Base-by-base conservation (phyloP, 1,140 invertebrate genomes). In the Drosophila neocordata region DNA sequence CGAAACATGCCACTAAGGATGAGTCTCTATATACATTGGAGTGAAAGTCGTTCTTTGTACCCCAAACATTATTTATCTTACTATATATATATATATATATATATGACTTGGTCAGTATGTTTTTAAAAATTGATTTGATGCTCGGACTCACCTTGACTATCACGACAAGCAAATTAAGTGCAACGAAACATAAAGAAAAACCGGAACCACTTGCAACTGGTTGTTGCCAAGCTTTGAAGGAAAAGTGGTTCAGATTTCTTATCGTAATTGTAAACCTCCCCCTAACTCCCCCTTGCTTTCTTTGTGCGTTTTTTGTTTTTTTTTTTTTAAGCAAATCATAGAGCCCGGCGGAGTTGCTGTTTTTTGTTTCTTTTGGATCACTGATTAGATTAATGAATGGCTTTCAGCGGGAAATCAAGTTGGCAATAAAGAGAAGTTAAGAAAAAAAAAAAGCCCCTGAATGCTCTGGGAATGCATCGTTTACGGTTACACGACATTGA, bases 351-450 rank as follows among this genome's bases (percentile, higher is more conserved):
- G 74, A 52, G 37, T 9, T 12, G 59, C 34, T 61, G 51, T 53
- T 78, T 78, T 69, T 57, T 24, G 58, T 70, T 48, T 73, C 79
- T 83, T 88, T 71, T 82, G 83, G 82, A 82, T 88, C 83, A 77
- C 82, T 88, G 83, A 87, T 87, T 87, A 87, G 77, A 87, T 87
- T 87, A 87, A 87, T 87, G 82, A 87, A 87, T 83, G 82, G 60
- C 83, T 87, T 85, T 87, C 82, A 88, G 83, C 15, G 41, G 15
- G 41, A 48, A 48, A 48, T 48, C 41, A 48, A 48, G 41, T 48
- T 8, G 18, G 41, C 41, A 48, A 20, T 48, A 48, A 48, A 48
- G 41, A 48, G 41, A 48, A 48, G 18, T 1, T 2, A 4, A 24
- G 22, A 41, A 4, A 44, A 44, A 13, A 44, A 44, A 44, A 48